Evolutionary conservation across 2,888 invertebrate species (phyloP).

Genomic region (Drosophila helvetica): DNA sequence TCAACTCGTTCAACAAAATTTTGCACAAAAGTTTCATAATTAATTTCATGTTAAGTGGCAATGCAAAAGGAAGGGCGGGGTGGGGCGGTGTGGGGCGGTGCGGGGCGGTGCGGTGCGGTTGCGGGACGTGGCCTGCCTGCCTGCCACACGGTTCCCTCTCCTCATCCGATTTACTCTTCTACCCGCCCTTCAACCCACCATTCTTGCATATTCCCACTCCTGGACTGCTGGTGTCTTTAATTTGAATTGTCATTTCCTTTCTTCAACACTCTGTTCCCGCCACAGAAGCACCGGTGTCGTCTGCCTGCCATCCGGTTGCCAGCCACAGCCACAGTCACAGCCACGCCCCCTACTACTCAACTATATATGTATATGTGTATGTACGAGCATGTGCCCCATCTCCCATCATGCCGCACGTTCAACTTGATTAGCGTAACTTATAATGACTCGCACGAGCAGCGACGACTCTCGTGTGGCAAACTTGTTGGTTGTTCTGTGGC

Average conservation of each 20-base stretch:
- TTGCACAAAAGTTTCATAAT: slow-evolving; percentile 79
- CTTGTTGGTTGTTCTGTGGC: slow-evolving; percentile 33
- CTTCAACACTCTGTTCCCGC: slow-evolving; percentile 59
- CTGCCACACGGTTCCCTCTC: neutral
- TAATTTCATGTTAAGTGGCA: slow-evolving; percentile 80
- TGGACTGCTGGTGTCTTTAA: slow-evolving; percentile 67
- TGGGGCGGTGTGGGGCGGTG: slow-evolving; percentile 41
- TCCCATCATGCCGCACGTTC: slow-evolving; percentile 55
- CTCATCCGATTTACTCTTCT: neutral
- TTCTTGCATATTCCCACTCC: slow-evolving; percentile 1
- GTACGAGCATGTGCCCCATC: slow-evolving; percentile 2
- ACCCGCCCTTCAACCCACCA: neutral
- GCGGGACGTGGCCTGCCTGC: slow-evolving; percentile 20
- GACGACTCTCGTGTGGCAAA: slow-evolving; percentile 40
- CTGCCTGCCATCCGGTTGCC: slow-evolving; percentile 56
- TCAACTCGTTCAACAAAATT: slow-evolving; percentile 79
- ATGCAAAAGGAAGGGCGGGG: slow-evolving; percentile 62
- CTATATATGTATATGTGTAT: too few relatives aligned
- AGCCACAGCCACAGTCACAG: slow-evolving; percentile 32
- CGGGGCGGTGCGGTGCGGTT: slow-evolving; percentile 6
- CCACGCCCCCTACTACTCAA: neutral
- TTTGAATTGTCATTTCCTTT: slow-evolving; percentile 80
- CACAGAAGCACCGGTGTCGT: slow-evolving; percentile 40
- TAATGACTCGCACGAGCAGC: slow-evolving; percentile 76
- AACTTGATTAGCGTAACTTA: slow-evolving; percentile 79